Conservation (phyloP, 1,140 invertebrate species). For the Scaptodrosophila lebanonensis region DNA sequence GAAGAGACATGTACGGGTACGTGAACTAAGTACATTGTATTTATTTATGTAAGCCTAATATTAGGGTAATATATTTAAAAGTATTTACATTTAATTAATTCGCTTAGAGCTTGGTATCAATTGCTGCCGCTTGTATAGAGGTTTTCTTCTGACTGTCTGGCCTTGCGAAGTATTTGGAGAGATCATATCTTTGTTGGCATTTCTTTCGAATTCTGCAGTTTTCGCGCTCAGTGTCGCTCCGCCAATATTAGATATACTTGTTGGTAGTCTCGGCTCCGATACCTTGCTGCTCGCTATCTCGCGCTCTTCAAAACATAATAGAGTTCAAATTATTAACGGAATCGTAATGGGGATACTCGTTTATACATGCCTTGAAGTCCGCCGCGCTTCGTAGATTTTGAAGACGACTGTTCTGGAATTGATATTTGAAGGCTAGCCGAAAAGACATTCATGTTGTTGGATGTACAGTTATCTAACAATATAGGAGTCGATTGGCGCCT, state of each 20-base stretch:
- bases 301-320: constrained; percentile 4
- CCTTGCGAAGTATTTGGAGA: not conserved
- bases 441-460: constrained; percentile 86
- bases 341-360: not conserved
- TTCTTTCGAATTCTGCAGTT: constrained; percentile 83
- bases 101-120: constrained; percentile 84
- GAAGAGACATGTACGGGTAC: too few species aligned
- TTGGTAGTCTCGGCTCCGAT: constrained; percentile 77
- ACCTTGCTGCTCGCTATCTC: not conserved
- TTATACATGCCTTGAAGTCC: not conserved
- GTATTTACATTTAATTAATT: constrained; percentile 1
- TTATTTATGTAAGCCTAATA: too few species aligned
- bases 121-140: constrained; percentile 87
- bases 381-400: not conserved
- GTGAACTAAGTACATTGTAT: too few species aligned
- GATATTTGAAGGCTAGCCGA: constrained; percentile 89
- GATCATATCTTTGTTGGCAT: constrained; percentile 79
- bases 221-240: constrained; percentile 83
- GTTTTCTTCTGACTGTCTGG: constrained; percentile 47
- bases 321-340: not conserved
- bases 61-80: too few species aligned
- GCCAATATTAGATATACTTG: constrained; percentile 83
- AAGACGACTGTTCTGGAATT: constrained; percentile 77
- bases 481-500: constrained; percentile 36
- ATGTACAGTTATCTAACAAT: constrained; percentile 12